phyloP scores from a whole-genome alignment of 2,888 invertebrate species.

The Unio delphinus region DNA sequence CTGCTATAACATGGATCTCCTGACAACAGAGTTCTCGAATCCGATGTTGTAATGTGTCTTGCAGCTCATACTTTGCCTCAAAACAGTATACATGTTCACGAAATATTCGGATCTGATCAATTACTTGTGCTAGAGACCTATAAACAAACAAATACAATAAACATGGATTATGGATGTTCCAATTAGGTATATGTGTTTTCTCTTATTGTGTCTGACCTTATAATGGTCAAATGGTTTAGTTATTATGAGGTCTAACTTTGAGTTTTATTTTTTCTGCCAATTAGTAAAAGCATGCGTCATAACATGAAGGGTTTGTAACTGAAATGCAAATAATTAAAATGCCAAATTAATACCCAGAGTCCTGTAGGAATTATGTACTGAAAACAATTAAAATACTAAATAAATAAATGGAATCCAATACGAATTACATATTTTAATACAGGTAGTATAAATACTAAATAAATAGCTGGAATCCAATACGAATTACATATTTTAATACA shows the following conservation, averaged over 20 bases:
- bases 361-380: too few relatives aligned
- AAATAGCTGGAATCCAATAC: too few relatives aligned
- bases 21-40: conserved; percentile 59
- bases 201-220: not conserved
- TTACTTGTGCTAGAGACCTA: conserved; percentile 60
- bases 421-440: too few relatives aligned
- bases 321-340: too few relatives aligned
- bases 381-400: too few relatives aligned
- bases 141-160: conserved; percentile 12
- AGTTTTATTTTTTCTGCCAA: too few relatives aligned
- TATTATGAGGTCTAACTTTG: not conserved
- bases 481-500: too few relatives aligned
- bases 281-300: too few relatives aligned
- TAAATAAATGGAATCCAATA: too few relatives aligned
- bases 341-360: too few relatives aligned
- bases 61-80: conserved; percentile 52
- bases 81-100: conserved; percentile 61
- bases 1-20: conserved; percentile 61
- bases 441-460: too few relatives aligned
- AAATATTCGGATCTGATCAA: conserved; percentile 68
- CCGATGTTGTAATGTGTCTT: conserved; percentile 54
- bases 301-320: too few relatives aligned
- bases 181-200: not conserved
- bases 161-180: not conserved
- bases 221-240: not conserved